These are phyloP conservation scores for Tiliacea aurago DNA, from an alignment of 2,888 invertebrate genomes.

Conservation along the genomic window DNA sequence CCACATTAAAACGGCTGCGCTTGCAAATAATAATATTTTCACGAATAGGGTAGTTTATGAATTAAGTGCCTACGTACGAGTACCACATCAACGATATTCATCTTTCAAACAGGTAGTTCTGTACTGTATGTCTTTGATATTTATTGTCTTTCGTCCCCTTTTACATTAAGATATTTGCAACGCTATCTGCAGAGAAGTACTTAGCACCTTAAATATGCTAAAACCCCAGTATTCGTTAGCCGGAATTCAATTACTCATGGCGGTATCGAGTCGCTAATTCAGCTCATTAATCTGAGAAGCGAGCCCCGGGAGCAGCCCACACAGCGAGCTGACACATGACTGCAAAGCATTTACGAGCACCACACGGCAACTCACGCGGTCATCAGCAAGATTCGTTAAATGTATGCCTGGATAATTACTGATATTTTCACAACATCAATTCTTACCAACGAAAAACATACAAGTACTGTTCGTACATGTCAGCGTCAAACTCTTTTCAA, in stretches of 20 bases:
- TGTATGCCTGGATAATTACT: too few species aligned
- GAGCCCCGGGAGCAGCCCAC: background rate
- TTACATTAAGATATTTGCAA: background rate
- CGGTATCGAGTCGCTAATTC: conserved; percentile 54
- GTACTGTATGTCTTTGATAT: background rate
- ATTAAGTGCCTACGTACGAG: too few species aligned
- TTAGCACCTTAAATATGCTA: background rate
- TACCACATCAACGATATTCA: too few species aligned
- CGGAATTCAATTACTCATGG: conserved; percentile 26
- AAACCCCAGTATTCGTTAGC: background rate
- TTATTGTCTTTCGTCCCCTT: background rate
- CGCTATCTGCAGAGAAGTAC: background rate
- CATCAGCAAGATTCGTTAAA: too few species aligned
- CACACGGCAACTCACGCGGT: background rate
- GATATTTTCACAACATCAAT: background rate
- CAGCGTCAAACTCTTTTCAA: background rate
- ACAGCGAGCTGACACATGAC: conserved; percentile 21
- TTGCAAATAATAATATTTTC: too few species aligned
- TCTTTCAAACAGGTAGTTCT: too few species aligned
- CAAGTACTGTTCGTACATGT: background rate
- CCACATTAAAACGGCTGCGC: too few species aligned
- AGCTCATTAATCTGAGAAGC: conserved; percentile 59
- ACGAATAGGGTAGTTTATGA: too few species aligned
- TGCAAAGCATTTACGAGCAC: background rate
- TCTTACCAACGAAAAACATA: background rate